Evolutionary conservation across 2,888 invertebrate genomes (phyloP).

Genomic region (Ormyrus rosae): DNA sequence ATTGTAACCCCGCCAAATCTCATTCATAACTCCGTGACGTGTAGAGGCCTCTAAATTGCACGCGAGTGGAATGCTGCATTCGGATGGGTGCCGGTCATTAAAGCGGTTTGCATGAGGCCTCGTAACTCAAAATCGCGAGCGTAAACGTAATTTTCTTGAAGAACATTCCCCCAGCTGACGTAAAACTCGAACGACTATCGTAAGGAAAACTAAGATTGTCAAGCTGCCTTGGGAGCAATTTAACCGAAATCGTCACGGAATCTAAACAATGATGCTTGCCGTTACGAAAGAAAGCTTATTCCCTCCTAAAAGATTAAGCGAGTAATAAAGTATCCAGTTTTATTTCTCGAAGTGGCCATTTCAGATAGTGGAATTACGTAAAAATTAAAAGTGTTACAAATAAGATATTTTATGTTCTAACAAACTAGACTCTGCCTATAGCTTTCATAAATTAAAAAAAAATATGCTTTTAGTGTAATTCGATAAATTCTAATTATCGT

Average conservation of each 20-base stretch:
- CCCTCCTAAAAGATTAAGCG: too few species aligned
- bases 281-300: too few species aligned
- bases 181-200: neutral
- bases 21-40: neutral
- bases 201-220: neutral
- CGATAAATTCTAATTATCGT: too few species aligned
- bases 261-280: neutral
- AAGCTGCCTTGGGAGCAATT: neutral
- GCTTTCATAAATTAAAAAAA: too few species aligned
- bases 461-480: too few species aligned
- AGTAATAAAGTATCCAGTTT: too few species aligned
- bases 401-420: too few species aligned
- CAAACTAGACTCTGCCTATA: too few species aligned
- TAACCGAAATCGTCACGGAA: slow-evolving; percentile 5
- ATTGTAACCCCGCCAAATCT: neutral
- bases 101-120: neutral
- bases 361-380: too few species aligned
- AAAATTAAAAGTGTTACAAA: too few species aligned
- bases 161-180: neutral
- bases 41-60: neutral
- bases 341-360: too few species aligned
- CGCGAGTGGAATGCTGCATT: neutral
- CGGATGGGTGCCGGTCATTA: neutral
- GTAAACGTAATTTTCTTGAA: slow-evolving; percentile 1
- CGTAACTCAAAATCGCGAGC: neutral